Evolutionary conservation across 2,888 invertebrate species (phyloP).

Genomic region (Lottia gigantea): DNA sequence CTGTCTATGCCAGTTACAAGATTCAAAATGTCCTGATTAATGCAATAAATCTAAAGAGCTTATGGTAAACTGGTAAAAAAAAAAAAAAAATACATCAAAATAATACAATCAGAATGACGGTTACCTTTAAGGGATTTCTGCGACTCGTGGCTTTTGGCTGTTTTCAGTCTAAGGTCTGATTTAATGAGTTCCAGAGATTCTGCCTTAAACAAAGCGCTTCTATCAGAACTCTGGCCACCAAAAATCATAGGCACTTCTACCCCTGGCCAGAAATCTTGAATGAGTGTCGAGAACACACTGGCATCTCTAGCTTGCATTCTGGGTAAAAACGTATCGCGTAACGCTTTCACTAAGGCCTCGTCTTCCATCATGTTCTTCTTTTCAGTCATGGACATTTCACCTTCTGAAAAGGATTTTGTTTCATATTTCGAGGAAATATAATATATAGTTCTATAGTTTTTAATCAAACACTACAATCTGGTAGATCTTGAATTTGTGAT

Average conservation of each 20-base stretch:
- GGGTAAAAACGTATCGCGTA: constrained; percentile 62
- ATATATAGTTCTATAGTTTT: too few relatives aligned
- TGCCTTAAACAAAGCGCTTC: constrained; percentile 35
- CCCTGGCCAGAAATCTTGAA: constrained; percentile 61
- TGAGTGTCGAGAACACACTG: constrained; percentile 56
- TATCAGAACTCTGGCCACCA: constrained; percentile 47
- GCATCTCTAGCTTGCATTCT: constrained; percentile 58
- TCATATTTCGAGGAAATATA: too few relatives aligned
- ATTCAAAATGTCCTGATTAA: too few relatives aligned
- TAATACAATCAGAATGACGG: not conserved
- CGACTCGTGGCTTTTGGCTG: constrained; percentile 49
- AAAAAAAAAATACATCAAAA: too few relatives aligned
- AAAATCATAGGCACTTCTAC: constrained; percentile 55
- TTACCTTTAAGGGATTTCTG: constrained; percentile 56
- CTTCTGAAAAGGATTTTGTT: constrained; percentile 1
- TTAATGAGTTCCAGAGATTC: constrained; percentile 33
- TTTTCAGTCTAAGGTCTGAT: constrained; percentile 35
- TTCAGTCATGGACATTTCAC: constrained; percentile 22
- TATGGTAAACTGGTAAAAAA: too few relatives aligned
- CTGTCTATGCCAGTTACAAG: too few relatives aligned
- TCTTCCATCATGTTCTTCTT: constrained; percentile 48
- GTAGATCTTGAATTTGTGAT: too few relatives aligned
- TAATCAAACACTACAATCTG: too few relatives aligned
- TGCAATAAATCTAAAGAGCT: not conserved
- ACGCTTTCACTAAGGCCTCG: constrained; percentile 56